A percentile compares a stretch with the other conserved stretches of the same genome.
phyloP scores from a whole-genome alignment of 2,888 invertebrate genomes.

The Lamellibrachia columna region DNA sequence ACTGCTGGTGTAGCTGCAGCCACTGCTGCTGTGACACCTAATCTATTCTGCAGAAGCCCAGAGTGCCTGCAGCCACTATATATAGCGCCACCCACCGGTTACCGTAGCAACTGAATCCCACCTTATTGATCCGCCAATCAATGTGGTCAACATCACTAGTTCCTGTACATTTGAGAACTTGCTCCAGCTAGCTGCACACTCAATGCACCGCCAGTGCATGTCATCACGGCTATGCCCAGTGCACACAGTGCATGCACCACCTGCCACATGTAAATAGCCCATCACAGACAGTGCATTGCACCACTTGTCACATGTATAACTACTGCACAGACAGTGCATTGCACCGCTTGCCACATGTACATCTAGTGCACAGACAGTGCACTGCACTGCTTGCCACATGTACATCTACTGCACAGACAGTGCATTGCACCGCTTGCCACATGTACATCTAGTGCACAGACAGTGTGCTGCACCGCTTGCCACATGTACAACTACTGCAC shows the following conservation, averaged over 20 bases:
- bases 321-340: not conserved
- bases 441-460: no score
- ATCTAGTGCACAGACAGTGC: not conserved
- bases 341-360: not conserved
- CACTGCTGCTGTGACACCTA: no score
- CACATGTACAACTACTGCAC: no score
- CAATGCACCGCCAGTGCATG: not conserved
- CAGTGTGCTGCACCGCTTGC: no score
- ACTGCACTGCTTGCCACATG: not conserved
- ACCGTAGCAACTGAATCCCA: conserved; percentile 16
- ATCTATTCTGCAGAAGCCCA: no score
- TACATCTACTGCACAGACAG: not conserved
- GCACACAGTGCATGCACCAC: not conserved
- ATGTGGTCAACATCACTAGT: conserved; percentile 11
- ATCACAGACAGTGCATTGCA: not conserved
- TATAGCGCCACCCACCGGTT: conserved; percentile 16
- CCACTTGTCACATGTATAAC: not conserved
- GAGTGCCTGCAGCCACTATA: not conserved
- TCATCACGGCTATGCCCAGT: not conserved
- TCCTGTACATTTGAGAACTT: conserved; percentile 5
- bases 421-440: not conserved
- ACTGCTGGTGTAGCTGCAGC: not conserved
- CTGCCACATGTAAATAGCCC: not conserved
- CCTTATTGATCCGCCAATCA: conserved; percentile 16
- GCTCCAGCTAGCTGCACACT: not conserved